Conservation (phyloP, 2,797 vertebrate genomes). For the Artibeus lituratus region DNA sequence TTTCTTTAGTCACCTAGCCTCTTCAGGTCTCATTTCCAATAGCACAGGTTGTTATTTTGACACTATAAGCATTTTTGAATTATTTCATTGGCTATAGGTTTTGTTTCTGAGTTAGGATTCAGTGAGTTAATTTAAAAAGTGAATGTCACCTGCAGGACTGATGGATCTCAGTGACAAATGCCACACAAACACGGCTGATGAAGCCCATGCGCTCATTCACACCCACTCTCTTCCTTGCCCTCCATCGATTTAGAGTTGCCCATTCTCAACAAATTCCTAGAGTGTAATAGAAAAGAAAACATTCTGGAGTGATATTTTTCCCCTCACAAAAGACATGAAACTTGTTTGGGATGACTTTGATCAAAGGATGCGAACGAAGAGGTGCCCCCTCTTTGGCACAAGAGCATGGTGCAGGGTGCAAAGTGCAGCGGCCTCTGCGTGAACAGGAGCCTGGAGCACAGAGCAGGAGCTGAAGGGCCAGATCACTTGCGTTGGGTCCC, state of each 20-base stretch:
- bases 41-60: not conserved
- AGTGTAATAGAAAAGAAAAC: constrained; percentile 1
- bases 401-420: not conserved
- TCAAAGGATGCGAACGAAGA: not conserved
- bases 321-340: not conserved
- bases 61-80: not conserved
- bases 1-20: not conserved
- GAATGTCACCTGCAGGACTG: not conserved
- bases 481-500: not conserved
- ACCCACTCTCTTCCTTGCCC: constrained; percentile 9
- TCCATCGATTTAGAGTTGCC: not conserved
- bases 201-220: not conserved
- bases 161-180: not conserved
- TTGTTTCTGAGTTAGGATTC: not conserved
- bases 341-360: not conserved
- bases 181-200: not conserved
- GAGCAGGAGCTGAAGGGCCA: not conserved
- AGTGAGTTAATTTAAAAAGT: not conserved
- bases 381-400: not conserved
- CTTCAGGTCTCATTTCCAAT: not conserved
- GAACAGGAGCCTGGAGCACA: not conserved
- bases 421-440: not conserved
- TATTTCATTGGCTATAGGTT: not conserved
- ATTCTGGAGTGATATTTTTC: not conserved
- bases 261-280: not conserved